Evolutionary conservation across 2,888 invertebrate genomes (phyloP).

Genomic region (Aphelenchoides bicaudatus): DNA sequence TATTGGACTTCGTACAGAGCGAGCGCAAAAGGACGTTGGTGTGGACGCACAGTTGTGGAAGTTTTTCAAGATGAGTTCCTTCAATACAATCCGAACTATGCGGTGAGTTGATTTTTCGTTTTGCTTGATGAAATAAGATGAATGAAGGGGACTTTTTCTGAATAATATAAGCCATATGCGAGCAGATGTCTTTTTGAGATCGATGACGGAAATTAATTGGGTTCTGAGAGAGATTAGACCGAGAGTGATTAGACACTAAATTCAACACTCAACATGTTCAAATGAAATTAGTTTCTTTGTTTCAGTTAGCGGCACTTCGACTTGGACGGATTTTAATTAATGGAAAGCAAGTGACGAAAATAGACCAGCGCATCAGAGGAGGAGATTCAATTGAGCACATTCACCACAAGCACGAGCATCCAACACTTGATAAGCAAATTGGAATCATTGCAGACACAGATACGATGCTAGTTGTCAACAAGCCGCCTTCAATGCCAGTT

Average conservation of each 20-base stretch:
- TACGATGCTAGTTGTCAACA: constrained; percentile 83
- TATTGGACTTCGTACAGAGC: constrained; percentile 51
- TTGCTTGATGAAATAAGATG: not conserved
- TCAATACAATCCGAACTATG: constrained; percentile 46
- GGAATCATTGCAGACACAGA: constrained; percentile 95
- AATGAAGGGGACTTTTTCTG: not conserved
- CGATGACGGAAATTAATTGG: not conserved
- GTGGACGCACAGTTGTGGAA: constrained; percentile 49
- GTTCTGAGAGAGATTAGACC: not conserved
- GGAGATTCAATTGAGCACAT: constrained; percentile 49
- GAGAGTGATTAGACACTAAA: not conserved
- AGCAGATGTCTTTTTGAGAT: not conserved
- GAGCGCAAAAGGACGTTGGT: constrained; percentile 45
- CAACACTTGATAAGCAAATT: constrained; percentile 65
- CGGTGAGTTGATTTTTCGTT: constrained; percentile 36
- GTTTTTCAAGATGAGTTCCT: constrained; percentile 52
- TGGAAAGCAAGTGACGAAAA: constrained; percentile 76
- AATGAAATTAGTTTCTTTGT: constrained; percentile 1
- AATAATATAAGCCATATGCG: not conserved
- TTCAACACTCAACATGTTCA: no score
- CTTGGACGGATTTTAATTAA: constrained; percentile 88
- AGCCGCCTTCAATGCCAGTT: constrained; percentile 55
- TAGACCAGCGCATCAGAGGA: constrained; percentile 82
- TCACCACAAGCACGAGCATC: constrained; percentile 48
- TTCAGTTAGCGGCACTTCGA: constrained; percentile 77